Evolutionary conservation across 1,140 invertebrate genomes (phyloP), one percentile per base, ranked within the genome.

Genomic region (Atta cephalotes): DNA sequence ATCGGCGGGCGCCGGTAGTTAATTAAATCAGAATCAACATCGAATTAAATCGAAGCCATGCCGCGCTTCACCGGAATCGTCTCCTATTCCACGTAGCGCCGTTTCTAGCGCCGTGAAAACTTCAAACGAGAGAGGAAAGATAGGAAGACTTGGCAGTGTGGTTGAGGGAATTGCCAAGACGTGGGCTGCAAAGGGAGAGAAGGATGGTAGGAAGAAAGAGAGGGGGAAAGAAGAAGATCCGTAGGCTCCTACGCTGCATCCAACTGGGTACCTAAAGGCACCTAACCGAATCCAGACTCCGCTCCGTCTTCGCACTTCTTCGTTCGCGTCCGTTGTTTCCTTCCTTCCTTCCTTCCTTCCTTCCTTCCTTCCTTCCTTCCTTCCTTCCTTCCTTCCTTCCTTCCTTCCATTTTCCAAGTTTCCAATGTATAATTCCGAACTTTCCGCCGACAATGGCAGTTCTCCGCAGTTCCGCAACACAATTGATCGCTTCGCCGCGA

Each of bases 361-460:
- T 35, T 87, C 92, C 92, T 74, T 84, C 82, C 82, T 87, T 88
- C 71, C 81, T 74, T 90, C 39, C 88, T 87, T 39, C 35, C 35
- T 39, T 85, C 88, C 87, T 87, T 90, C 63, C 87, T 87, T 85
- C 87, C 88, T 91, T 89, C 87, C 86, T 89, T 87, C 86, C 77
- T 87, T 87, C 92, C 92, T 92, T 91, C 90, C 90, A 89, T 92
- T 70, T 70, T 92, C 90, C 93, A 92, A 93, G 89, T 93, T 94
- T 93, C 92, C 92, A 93, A 94, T 94, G 93, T 94, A 94, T 94
- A 94, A 93, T 94, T 94, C 93, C 92, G 90, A 92, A 94, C 91
- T 93, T 93, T 93, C 92, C 81, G 85, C 90, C 93, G 90, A 93
- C 93, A 93, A 93, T 93, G 91, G 91, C 90, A 93, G 91, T 93